Percentiles rank a stretch among this genome's conserved stretches.
phyloP scores from a whole-genome alignment of 2,113 vertebrate species.

The Syrrhaptes paradoxus region DNA sequence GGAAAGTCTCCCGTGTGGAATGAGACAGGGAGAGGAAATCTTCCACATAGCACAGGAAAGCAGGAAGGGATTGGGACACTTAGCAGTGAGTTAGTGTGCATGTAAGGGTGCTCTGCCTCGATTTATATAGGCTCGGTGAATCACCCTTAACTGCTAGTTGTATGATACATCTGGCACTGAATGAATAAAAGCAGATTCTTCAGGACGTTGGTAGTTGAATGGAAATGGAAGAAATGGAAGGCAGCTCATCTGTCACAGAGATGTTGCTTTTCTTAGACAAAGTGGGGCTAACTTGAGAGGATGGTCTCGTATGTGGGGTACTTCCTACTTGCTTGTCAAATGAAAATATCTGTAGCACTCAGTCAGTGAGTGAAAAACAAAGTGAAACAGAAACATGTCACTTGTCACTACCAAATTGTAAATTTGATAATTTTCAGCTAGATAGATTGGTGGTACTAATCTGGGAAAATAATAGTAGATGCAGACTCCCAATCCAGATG shows the following conservation, averaged over 20 bases:
- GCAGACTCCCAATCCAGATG: background rate
- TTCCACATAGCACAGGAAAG: background rate
- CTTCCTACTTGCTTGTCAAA: background rate
- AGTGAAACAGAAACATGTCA: background rate
- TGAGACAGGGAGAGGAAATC: background rate
- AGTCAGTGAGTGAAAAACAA: background rate
- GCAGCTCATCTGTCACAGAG: background rate
- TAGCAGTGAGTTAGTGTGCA: background rate
- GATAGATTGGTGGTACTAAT: background rate
- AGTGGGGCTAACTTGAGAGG: background rate
- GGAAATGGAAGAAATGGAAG: background rate
- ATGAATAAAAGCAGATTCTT: background rate
- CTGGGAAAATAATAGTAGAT: background rate
- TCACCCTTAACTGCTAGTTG: background rate
- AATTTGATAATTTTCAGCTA: background rate
- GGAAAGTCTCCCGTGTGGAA: background rate
- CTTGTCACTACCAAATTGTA: background rate
- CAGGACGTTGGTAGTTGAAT: background rate
- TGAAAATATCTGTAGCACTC: background rate
- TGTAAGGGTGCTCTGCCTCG: background rate
- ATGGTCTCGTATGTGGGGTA: background rate
- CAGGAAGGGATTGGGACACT: background rate
- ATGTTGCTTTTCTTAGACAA: background rate
- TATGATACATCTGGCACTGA: background rate
- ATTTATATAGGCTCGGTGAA: background rate